These are phyloP conservation scores for Tyrophagus putrescentiae DNA, from an alignment of 1,140 invertebrate species.

Conservation along the genomic window DNA sequence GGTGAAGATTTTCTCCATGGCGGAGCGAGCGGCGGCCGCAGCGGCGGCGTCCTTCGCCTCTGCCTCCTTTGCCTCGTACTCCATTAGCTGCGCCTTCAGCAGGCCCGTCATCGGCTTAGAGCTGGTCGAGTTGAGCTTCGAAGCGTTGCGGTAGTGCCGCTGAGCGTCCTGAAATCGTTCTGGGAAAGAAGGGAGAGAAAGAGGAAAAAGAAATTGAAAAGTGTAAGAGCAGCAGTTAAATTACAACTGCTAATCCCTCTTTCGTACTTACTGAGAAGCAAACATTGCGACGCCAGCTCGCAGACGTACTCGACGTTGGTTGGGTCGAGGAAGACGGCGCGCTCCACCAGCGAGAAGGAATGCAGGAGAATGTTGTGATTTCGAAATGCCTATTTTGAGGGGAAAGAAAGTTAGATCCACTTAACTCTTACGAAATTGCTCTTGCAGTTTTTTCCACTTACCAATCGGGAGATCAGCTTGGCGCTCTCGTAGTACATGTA, in stretches of 20 bases:
- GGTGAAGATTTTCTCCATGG: conserved; percentile 35
- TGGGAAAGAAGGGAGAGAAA: not conserved
- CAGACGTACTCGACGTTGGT: conserved; percentile 51
- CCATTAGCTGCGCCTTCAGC: conserved; percentile 56
- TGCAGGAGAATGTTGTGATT: conserved; percentile 52
- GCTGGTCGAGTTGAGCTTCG: conserved; percentile 65
- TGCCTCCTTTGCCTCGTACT: conserved; percentile 45
- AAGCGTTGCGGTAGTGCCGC: conserved; percentile 57
- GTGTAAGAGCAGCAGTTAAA: not conserved
- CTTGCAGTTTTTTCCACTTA: conserved; percentile 27
- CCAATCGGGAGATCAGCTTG: conserved; percentile 55
- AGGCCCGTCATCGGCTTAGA: conserved; percentile 53
- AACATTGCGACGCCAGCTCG: conserved; percentile 63
- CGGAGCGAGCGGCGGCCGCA: no score
- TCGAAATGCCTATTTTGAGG: conserved; percentile 44
- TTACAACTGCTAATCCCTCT: not conserved
- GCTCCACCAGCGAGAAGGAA: conserved; percentile 53
- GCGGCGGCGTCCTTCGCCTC: conserved; percentile 28
- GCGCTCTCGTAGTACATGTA: conserved; percentile 52
- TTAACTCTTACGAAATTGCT: not conserved
- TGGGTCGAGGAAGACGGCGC: conserved; percentile 52
- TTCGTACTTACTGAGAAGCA: conserved; percentile 46
- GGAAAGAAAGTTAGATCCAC: not conserved
- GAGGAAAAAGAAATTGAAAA: not conserved
- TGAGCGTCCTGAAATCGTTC: conserved; percentile 51